phyloP scores from a whole-genome alignment of 2,113 vertebrate species.

The Gallinago jamesoni region DNA sequence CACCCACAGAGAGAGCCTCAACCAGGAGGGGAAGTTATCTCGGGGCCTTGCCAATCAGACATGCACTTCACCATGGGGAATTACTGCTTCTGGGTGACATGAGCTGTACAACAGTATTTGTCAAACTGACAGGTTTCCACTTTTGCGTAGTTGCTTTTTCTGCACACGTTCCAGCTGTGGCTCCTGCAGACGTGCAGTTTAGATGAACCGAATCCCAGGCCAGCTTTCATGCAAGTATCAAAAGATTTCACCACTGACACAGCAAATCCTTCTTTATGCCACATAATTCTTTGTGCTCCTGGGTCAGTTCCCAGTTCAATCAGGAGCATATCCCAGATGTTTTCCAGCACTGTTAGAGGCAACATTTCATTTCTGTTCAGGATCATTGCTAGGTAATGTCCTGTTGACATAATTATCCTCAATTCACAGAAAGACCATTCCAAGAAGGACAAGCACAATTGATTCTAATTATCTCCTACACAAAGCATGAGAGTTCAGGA shows the following conservation, averaged over 20 bases:
- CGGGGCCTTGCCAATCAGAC: not conserved
- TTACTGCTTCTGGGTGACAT: not conserved
- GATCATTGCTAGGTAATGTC: not conserved
- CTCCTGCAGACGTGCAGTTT: not conserved
- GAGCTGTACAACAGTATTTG: not conserved
- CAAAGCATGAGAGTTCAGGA: not conserved
- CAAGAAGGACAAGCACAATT: not conserved
- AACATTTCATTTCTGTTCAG: not conserved
- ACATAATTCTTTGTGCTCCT: not conserved
- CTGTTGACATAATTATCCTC: not conserved
- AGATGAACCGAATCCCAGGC: not conserved
- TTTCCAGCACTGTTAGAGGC: not conserved
- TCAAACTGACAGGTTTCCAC: not conserved
- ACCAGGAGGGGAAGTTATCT: not conserved
- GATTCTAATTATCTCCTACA: not conserved
- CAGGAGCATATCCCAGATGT: not conserved
- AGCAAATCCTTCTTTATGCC: not conserved
- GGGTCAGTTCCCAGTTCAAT: not conserved
- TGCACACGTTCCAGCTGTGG: fast-evolving
- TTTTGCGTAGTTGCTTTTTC: not conserved
- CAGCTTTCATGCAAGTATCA: not conserved
- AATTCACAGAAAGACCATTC: not conserved
- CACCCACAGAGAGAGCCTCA: not conserved
- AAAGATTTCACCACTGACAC: not conserved
- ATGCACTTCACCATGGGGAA: not conserved